Evolutionary conservation across 2,797 vertebrate genomes (phyloP).

Genomic region (Aldrovandia affinis): DNA sequence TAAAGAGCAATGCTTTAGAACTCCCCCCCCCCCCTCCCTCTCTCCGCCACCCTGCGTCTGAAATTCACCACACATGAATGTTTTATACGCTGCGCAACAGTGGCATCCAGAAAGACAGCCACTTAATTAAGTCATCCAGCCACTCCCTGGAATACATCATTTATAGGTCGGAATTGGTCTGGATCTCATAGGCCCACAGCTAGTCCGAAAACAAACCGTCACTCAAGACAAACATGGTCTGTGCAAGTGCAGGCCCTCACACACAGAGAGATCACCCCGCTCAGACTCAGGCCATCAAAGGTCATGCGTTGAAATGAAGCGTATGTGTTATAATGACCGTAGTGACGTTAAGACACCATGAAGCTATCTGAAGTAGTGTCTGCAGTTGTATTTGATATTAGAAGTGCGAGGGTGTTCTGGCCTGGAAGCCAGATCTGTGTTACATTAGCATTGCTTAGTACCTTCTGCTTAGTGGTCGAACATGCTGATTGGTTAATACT

Average conservation of each 20-base stretch:
- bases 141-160: neutral
- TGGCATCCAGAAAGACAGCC: neutral
- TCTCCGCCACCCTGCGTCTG: neutral
- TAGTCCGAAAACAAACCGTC: neutral
- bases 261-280: neutral
- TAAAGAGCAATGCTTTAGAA: neutral
- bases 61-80: constrained; percentile 1
- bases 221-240: neutral
- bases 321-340: no score
- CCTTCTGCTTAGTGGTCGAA: no score
- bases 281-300: neutral
- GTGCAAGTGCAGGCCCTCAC: no score
- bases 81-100: constrained; percentile 4
- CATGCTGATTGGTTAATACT: no score
- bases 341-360: no score
- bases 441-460: no score
- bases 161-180: neutral
- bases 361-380: no score
- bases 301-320: no score
- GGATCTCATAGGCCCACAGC: neutral
- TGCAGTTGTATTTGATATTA: no score
- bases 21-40: neutral
- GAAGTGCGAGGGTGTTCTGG: no score
- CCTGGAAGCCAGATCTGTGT: no score
- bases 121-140: constrained; percentile 6